Base-by-base conservation (phyloP, 2,888 invertebrate species). In the Drosophila birchii region DNA sequence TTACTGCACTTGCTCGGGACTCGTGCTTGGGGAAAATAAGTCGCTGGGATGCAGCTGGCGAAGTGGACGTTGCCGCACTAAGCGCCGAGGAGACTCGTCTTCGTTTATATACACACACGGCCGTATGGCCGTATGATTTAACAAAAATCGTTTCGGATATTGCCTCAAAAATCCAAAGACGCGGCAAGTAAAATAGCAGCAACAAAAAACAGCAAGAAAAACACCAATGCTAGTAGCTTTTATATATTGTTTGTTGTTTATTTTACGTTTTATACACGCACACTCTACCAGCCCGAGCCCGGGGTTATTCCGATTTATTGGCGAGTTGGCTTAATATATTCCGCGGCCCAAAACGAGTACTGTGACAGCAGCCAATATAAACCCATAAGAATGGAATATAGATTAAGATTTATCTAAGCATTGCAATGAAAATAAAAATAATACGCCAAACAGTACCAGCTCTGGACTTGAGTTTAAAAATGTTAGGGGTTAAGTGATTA, bases 21-120 rank as follows among this genome's bases (percentile, higher is more conserved):
- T 75, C 62, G 70, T 54, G 76, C 58, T 74, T 45, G 74, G 54
- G 44, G 26, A 5, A 41, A 26, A 66, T 53, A 56, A 38, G 44
- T 44, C 44, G 60, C 64, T 64, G 39, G 56, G 69, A 70, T 66
- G 64, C 82, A 80, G 84, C 77, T 81, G 81, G 76, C 74, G 77
- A 89, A 83, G 88, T 90, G 87, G 88, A 89, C 79, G 91, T 76
- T 81, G 88, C 90, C 89, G 82, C 88, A 91, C 90, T 90, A 88
- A 91, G 82, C 89, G 79, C 73, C 77, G 77, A 83, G 80, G 85
- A 78, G 88, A 86, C 88, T 84, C 90, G 86, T 90, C 88, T 90
- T 83, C 83, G 88, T 81, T 91, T 91, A 88, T 91, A 91, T 91
- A 90, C 80, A 80, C 83, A 91, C 89, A 78, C 79, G 84, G 70